phyloP scores from a whole-genome alignment of 1,140 invertebrate genomes.

The Tetragonula clypearis region DNA sequence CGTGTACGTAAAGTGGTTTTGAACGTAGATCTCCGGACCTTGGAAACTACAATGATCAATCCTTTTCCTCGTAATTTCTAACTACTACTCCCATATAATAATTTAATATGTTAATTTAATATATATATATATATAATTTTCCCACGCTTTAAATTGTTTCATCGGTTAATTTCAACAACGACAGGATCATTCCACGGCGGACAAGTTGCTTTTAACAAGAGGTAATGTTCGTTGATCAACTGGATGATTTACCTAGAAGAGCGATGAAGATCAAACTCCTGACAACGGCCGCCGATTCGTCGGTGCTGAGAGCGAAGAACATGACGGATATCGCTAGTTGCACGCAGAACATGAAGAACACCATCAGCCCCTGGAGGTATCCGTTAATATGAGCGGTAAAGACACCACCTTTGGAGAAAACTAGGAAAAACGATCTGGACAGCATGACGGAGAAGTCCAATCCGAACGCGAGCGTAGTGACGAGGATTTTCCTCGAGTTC shows the following conservation, averaged over 20 bases:
- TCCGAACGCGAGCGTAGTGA: slow-evolving; percentile 81
- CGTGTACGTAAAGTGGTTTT: too few species aligned
- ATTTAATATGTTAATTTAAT: too few species aligned
- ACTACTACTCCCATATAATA: too few species aligned
- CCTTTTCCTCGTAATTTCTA: too few species aligned
- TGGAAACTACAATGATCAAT: too few species aligned
- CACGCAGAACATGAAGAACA: slow-evolving; percentile 83
- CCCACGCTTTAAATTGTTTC: too few species aligned
- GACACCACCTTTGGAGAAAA: slow-evolving; percentile 82
- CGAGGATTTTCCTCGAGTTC: slow-evolving; percentile 82
- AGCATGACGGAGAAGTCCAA: slow-evolving; percentile 83
- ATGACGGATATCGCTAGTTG: slow-evolving; percentile 81
- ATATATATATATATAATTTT: too few species aligned
- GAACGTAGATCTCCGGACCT: too few species aligned
- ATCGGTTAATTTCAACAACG: too few species aligned
- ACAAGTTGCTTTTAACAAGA: too few species aligned
- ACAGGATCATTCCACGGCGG: too few species aligned
- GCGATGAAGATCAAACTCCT: slow-evolving; percentile 72
- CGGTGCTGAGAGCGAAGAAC: slow-evolving; percentile 72
- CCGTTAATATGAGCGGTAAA: slow-evolving; percentile 85
- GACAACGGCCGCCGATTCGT: slow-evolving; percentile 66
- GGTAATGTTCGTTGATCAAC: not conserved
- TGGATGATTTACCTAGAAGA: slow-evolving; percentile 69
- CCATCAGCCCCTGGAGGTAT: slow-evolving; percentile 82
- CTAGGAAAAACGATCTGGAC: slow-evolving; percentile 83